Evolutionary conservation across 1,140 invertebrate species (phyloP).

Genomic region (Mesaphorura yosii): DNA sequence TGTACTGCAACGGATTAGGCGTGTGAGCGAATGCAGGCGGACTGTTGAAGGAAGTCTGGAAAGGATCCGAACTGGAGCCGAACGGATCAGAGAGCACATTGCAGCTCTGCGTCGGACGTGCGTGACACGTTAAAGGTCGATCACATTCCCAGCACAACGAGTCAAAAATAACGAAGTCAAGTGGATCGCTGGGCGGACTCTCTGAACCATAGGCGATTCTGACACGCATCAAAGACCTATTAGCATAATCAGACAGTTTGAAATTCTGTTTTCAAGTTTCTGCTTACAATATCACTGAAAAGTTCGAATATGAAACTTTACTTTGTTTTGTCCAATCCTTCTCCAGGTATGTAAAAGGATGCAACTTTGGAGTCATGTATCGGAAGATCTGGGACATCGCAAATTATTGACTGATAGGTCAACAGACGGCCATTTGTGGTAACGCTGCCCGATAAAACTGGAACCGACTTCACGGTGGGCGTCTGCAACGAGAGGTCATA

Average conservation of each 20-base stretch:
- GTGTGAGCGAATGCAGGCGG: conserved; percentile 8
- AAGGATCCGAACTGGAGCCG: conserved; percentile 18
- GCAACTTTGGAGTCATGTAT: conserved; percentile 31
- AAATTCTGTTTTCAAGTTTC: too few relatives aligned
- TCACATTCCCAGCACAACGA: conserved; percentile 28
- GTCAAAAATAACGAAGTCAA: conserved; percentile 26
- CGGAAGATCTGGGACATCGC: conserved; percentile 28
- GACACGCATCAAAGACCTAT: conserved; percentile 22
- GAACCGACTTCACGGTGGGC: conserved; percentile 15
- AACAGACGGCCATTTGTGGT: conserved; percentile 21
- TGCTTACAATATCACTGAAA: too few relatives aligned
- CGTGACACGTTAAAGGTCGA: conserved; percentile 14
- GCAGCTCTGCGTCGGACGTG: conserved; percentile 26
- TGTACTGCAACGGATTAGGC: not conserved
- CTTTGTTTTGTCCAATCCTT: conserved; percentile 31
- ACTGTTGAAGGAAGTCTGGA: conserved; percentile 6
- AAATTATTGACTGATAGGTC: conserved; percentile 28
- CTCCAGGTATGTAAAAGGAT: conserved; percentile 30
- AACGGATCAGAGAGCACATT: conserved; percentile 30
- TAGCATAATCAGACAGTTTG: too few relatives aligned
- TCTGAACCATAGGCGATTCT: conserved; percentile 25
- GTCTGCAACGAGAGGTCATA: conserved; percentile 14
- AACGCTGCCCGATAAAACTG: conserved; percentile 14
- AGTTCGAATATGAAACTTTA: conserved; percentile 2
- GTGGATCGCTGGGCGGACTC: conserved; percentile 20